Conservation (phyloP, 2,113 vertebrate genomes). For the Pomatorhinus ruficollis region DNA sequence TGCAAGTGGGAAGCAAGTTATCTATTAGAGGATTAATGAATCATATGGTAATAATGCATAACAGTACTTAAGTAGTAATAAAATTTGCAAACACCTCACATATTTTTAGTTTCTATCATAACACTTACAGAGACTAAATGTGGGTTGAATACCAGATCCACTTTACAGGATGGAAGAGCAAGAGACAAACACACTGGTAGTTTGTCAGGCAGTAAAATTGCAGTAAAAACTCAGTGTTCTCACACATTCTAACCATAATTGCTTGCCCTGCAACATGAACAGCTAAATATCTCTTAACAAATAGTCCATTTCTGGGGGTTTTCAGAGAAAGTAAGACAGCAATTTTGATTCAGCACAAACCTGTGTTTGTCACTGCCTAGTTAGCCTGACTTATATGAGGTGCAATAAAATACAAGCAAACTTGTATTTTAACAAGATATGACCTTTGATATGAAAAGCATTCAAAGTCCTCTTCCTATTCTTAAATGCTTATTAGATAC, state of each 20-base stretch:
- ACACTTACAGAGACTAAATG: background rate
- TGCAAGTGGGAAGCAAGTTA: constrained; percentile 1
- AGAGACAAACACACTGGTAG: background rate
- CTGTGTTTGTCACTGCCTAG: background rate
- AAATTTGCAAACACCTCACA: background rate
- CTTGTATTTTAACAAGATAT: background rate
- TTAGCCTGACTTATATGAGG: background rate
- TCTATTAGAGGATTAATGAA: background rate
- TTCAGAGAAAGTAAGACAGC: background rate
- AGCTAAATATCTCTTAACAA: background rate
- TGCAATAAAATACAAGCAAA: background rate
- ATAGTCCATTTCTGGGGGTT: fast-evolving
- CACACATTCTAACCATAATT: background rate
- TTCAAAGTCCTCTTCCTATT: background rate
- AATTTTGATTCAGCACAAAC: background rate
- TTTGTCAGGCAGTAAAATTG: background rate
- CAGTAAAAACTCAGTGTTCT: background rate
- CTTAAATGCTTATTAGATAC: background rate
- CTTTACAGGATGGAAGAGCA: background rate
- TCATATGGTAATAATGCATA: background rate
- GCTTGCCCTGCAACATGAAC: background rate
- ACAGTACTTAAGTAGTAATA: background rate
- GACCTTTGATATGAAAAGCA: background rate
- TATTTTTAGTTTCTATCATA: background rate
- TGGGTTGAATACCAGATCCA: background rate